Percentiles rank a stretch among this genome's conserved stretches.
phyloP scores from a whole-genome alignment of 1,140 invertebrate genomes.

The Babylonia areolata region DNA sequence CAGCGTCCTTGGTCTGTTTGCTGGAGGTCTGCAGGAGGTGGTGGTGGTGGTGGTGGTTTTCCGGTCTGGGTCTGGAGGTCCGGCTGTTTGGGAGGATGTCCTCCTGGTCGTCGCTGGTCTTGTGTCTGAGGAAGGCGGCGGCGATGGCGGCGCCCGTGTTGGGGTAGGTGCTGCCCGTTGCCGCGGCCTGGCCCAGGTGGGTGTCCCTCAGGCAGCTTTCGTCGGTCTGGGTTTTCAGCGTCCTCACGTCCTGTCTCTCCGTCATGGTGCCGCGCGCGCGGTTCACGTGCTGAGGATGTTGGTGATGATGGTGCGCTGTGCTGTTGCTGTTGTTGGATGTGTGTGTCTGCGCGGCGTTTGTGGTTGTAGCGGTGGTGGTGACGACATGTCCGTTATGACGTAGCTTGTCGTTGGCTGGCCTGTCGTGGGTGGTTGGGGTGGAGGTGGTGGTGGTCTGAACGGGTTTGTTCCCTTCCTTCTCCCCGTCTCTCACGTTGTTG shows the following conservation, averaged over 20 bases:
- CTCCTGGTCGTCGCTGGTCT: slow-evolving; percentile 9
- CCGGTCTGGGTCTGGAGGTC: neutral
- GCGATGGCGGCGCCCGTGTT: slow-evolving; percentile 29
- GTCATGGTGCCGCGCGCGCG: slow-evolving; percentile 53
- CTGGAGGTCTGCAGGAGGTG: neutral
- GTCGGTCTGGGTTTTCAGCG: slow-evolving; percentile 52
- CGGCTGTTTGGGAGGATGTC: neutral
- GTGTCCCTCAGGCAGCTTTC: slow-evolving; percentile 10
- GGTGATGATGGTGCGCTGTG: neutral
- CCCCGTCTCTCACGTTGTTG: neutral
- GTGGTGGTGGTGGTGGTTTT: too few species aligned
- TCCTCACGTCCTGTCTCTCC: slow-evolving; percentile 30
- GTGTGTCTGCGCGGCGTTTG: neutral
- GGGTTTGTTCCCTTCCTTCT: neutral
- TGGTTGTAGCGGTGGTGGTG: neutral
- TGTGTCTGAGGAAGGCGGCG: neutral
- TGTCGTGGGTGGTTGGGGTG: slow-evolving; percentile 2
- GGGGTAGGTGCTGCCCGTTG: slow-evolving; percentile 1
- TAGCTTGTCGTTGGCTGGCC: neutral
- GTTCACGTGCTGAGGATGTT: neutral
- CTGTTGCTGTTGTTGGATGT: neutral
- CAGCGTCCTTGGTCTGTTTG: neutral
- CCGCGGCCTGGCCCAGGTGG: neutral
- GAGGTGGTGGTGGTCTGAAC: neutral
- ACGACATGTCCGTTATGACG: neutral